These are phyloP conservation scores for Hexactinellida sp. DNA, from an alignment of 37 sponge, comb jelly and placozoan species.

Conservation along the genomic window DNA sequence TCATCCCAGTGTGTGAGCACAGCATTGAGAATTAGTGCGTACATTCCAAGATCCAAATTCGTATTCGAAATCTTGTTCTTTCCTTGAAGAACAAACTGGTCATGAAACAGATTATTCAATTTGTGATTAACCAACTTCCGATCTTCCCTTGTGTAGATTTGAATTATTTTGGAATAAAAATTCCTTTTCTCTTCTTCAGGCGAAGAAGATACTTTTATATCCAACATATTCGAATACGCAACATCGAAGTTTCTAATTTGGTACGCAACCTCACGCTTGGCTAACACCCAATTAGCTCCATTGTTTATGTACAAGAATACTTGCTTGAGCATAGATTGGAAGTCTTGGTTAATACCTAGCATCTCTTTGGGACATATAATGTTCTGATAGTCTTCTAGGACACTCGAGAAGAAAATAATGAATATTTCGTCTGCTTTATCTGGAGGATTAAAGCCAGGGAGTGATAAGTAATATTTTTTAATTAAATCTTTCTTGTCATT, in stretches of 20 bases:
- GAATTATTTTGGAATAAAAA: neutral
- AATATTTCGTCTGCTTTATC: neutral
- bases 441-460: neutral
- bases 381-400: neutral
- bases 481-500: neutral
- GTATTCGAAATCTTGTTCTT: no score
- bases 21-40: slow-evolving; percentile 22
- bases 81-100: no score
- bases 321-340: neutral
- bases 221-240: neutral
- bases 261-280: neutral
- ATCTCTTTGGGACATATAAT: neutral
- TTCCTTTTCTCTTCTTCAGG: neutral
- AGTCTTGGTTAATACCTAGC: neutral
- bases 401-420: neutral
- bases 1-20: slow-evolving; percentile 31
- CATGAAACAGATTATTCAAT: neutral
- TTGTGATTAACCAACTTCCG: neutral
- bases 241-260: neutral
- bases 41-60: no score
- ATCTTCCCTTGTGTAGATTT: neutral
- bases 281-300: neutral
- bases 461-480: neutral
- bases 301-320: neutral
- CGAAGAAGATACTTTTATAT: neutral